Conservation (phyloP, 2,888 invertebrate genomes). For the Epistrophe eligans region DNA sequence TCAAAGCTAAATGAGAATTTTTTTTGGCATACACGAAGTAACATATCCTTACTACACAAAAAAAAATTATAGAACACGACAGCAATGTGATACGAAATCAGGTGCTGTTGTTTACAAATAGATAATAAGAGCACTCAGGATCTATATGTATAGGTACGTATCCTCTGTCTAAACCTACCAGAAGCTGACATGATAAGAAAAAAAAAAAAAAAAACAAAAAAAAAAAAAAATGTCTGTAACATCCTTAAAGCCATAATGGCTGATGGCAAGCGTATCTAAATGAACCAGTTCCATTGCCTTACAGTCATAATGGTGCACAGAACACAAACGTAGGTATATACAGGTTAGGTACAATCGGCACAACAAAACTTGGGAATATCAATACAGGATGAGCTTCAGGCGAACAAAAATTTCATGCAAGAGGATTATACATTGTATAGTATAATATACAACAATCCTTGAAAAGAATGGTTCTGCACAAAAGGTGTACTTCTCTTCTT, state of each 20-base stretch:
- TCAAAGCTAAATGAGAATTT: slow-evolving; percentile 68
- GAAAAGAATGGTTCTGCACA: slow-evolving; percentile 32
- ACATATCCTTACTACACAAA: slow-evolving; percentile 45
- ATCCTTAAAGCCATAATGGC: slow-evolving; percentile 51
- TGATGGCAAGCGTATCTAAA: slow-evolving; percentile 63
- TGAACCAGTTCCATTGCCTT: slow-evolving; percentile 49
- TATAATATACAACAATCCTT: slow-evolving; percentile 27
- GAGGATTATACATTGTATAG: too few relatives aligned
- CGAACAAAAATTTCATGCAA: slow-evolving; percentile 35
- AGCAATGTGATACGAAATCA: slow-evolving; percentile 59
- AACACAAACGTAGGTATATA: not conserved
- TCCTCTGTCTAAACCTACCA: slow-evolving; percentile 31
- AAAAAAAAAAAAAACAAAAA: slow-evolving; percentile 26
- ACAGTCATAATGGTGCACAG: slow-evolving; percentile 31
- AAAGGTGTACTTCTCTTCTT: slow-evolving; percentile 25
- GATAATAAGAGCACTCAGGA: slow-evolving; percentile 71
- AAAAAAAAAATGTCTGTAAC: slow-evolving; percentile 35
- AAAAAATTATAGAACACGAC: slow-evolving; percentile 32
- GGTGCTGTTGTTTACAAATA: slow-evolving; percentile 70
- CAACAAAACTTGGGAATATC: slow-evolving; percentile 55
- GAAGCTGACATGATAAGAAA: slow-evolving; percentile 19
- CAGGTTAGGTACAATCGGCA: not conserved
- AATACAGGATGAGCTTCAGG: slow-evolving; percentile 49
- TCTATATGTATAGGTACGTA: slow-evolving; percentile 10
- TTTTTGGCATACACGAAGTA: slow-evolving; percentile 35